These are phyloP conservation scores for Leptopilina boulardi DNA, from an alignment of 1,140 invertebrate species.

Conservation along the genomic window DNA sequence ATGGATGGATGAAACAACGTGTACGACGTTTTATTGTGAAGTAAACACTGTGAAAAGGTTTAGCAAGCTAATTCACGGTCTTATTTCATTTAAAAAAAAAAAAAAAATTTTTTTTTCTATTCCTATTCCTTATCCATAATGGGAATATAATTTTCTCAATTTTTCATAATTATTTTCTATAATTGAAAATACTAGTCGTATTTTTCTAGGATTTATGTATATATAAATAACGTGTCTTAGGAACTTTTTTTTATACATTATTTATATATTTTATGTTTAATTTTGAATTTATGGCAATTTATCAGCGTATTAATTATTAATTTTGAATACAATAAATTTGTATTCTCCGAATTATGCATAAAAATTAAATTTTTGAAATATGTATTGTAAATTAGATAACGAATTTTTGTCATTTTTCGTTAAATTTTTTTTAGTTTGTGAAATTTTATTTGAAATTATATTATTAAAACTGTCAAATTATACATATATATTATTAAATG, in stretches of 20 bases:
- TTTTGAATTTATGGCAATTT: not conserved
- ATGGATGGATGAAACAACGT: slow-evolving; percentile 62
- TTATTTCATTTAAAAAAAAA: not conserved
- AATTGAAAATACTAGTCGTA: not conserved
- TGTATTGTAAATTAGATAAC: too few species aligned
- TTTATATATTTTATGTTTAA: too few species aligned
- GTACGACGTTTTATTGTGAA: slow-evolving; percentile 65
- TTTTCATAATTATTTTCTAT: not conserved
- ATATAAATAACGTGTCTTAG: not conserved
- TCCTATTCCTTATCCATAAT: not conserved
- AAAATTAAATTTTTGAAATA: too few species aligned
- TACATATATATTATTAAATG: too few species aligned
- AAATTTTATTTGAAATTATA: too few species aligned
- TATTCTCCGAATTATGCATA: too few species aligned
- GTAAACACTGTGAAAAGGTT: slow-evolving; percentile 64
- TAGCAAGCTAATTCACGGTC: slow-evolving; percentile 57
- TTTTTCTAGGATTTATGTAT: not conserved
- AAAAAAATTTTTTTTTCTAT: too few species aligned
- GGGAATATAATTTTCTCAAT: not conserved
- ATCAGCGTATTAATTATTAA: not conserved
- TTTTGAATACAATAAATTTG: not conserved
- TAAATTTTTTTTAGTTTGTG: too few species aligned
- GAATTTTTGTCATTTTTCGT: too few species aligned
- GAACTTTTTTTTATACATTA: not conserved
- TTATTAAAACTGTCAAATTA: too few species aligned